Conservation (phyloP, 2,888 invertebrate genomes). For the Notodonta ziczac region DNA sequence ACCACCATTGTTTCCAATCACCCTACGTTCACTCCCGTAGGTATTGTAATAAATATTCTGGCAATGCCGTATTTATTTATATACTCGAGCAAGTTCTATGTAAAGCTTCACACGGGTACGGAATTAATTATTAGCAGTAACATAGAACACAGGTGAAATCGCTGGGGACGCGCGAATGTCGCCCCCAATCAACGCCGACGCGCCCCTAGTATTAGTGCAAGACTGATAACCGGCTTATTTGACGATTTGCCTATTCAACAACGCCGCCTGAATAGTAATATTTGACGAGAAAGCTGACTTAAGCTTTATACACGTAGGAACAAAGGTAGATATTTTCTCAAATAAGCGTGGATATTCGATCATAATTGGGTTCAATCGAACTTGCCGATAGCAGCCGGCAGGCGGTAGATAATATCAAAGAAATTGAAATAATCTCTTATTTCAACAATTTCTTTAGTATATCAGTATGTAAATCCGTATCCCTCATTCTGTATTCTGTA, state of each 20-base stretch:
- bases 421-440: no score
- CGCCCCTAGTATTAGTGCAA: constrained; percentile 32
- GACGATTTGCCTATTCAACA: constrained; percentile 17
- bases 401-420: no score
- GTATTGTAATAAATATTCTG: neutral
- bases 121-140: constrained; percentile 42
- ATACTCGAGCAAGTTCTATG: neutral
- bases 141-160: constrained; percentile 49
- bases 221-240: constrained; percentile 39
- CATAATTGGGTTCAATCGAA: no score
- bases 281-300: neutral
- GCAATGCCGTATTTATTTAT: constrained; percentile 1
- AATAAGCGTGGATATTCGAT: no score
- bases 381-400: no score
- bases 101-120: neutral
- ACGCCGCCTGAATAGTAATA: constrained; percentile 6
- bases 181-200: constrained; percentile 33
- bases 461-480: no score
- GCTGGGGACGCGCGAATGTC: constrained; percentile 36
- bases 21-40: neutral
- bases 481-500: no score
- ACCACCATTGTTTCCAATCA: neutral
- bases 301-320: neutral
- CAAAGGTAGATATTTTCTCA: no score
- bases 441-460: no score